These are phyloP conservation scores for Amphibalanus amphitrite DNA, from an alignment of 1,140 invertebrate species.

Conservation along the genomic window DNA sequence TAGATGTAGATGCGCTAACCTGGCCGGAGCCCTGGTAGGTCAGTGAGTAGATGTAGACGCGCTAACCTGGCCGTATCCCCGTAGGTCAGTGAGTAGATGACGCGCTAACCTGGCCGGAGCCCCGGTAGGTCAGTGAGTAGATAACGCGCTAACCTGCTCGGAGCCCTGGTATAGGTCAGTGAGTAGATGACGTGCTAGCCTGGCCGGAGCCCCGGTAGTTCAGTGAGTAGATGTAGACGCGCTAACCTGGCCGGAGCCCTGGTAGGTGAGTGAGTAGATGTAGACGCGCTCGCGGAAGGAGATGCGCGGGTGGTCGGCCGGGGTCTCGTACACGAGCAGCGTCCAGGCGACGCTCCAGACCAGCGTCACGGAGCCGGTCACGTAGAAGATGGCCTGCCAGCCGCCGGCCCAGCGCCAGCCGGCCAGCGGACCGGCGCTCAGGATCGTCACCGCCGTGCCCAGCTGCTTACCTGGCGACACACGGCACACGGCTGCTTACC, in stretches of 20 bases:
- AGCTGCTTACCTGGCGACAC: conserved; percentile 62
- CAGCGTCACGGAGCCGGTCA: conserved; percentile 54
- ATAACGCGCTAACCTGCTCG: background rate
- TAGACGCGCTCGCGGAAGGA: conserved; percentile 45
- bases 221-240: background rate
- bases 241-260: background rate
- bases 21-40: too few species aligned
- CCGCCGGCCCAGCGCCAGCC: conserved; percentile 37
- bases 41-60: conserved; percentile 23
- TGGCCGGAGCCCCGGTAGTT: background rate
- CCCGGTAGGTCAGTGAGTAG: too few species aligned
- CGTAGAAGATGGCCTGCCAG: conserved; percentile 70
- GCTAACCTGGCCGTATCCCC: too few species aligned
- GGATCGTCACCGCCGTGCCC: conserved; percentile 64
- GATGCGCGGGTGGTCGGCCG: conserved; percentile 69
- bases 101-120: too few species aligned
- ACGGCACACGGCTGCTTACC: too few species aligned
- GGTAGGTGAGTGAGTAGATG: conserved; percentile 9
- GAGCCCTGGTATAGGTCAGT: background rate
- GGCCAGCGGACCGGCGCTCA: conserved; percentile 58
- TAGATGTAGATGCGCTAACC: too few species aligned
- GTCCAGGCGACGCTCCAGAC: conserved; percentile 74
- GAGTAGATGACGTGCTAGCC: background rate
- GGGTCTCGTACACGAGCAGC: conserved; percentile 64
- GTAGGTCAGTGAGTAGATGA: too few species aligned